Evolutionary conservation across 2,888 invertebrate species (phyloP), one percentile per base, ranked within the genome.

Genomic region (Metallyticus violacea): DNA sequence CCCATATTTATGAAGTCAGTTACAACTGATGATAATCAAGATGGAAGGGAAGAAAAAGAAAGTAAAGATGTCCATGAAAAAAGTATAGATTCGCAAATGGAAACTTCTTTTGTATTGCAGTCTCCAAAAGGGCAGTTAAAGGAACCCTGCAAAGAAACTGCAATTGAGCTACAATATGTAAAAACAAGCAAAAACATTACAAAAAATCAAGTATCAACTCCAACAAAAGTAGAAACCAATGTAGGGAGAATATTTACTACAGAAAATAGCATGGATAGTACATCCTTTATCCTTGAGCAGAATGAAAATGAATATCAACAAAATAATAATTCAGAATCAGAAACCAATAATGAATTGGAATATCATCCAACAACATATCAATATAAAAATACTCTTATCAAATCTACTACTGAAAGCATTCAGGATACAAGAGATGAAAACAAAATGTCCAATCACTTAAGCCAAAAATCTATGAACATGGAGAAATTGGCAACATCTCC

Each of bases 1-100:
- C 86, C 86, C 22, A 30, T 86, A 7, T 86, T 86, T 28, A 84
- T 82, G 9, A 86, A 79, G 4, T 30, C 80, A 83, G 27, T 62
- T 83, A 0, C 22, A 78, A 15, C 22, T 4, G 22, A 62, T 62
- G 15, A 62, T 62, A 6, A 62, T 15, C 15, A 62, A 62, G 40
- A 15, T 22, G 22, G 22, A 15, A 4, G 6, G 9, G 7, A 62
- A 3, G 40, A 40, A 40, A 15, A 9, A 62, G 40, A 62, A 62
- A 62, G 15, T 15, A 15, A 15, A 62, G 40, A 62, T 5, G 4
- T 22, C 22, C 15, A 62, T 62, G 22, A 2, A 0, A 62, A 22
- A 62, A 62, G 40, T 2, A 6, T 7, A 0, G 15, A 9, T 62
- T 62, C 22, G 40, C 40, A 62, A 62, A 62, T 62, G 40, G 15